Base-by-base conservation (phyloP, 1,140 invertebrate species). In the Nasonia longicornis region DNA sequence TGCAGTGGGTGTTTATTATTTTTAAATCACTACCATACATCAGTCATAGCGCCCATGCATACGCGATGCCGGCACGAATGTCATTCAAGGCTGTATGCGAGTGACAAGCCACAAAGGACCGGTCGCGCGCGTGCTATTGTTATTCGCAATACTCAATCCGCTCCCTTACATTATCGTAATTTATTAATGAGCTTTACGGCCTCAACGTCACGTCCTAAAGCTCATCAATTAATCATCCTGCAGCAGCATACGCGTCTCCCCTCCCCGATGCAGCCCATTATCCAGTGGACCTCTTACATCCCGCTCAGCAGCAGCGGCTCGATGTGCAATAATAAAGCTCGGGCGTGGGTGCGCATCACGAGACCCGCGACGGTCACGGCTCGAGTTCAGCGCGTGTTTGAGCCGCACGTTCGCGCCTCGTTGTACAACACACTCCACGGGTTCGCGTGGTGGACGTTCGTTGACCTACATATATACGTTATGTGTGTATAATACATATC, bases 401-500 rank as follows among this genome's bases (percentile, higher is more conserved):
- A 26, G 26, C 80, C 81, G 82, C 82, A 77, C 45, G 11, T 48
- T 16, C 45, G 45, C 45, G 45, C 45, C 45, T 48, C 45, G 45
- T 48, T 48, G 79, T 81, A 82, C 82, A 84, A 74, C 26, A 22
- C n/a, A 58, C 14, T 84, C 84, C 26, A 2, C 26, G 82, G 83
- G 83, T 83, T 84, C 84, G 83, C 58, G 71, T 82, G 29, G 82
- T 82, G 85, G 82, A 83, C 85, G 83, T 86, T 85, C 84, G 82
- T 86, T 86, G 85, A 86, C 84, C 85, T 81, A 86, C 84, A 86
- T 86, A 66, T 31, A 74, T 74, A 35, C 35, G 66, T 29, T 67
- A 67, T 67, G 26, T 67, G 29, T 29, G 29, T 29, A 31, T 29
- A 67, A 29, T 11, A 26, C 52, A 63, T 16, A 45, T 48, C n/a